A percentile compares a stretch with the other conserved stretches of the same genome.
Conservation (phyloP, 2,113 vertebrate genomes). For the Capreolus pygargus region DNA sequence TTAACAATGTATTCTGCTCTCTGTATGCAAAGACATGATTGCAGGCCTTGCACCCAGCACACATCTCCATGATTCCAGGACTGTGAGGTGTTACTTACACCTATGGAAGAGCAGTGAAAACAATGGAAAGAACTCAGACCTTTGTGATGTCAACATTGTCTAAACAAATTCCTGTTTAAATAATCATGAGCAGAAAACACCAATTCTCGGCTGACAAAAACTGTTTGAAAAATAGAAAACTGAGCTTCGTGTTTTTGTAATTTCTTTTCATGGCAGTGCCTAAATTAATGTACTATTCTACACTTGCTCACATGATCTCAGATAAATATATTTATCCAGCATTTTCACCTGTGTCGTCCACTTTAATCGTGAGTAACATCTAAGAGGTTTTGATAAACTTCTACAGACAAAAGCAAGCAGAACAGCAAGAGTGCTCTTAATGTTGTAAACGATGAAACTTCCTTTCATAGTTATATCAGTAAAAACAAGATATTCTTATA, state of each 20-base stretch:
- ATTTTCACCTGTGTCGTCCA: background rate
- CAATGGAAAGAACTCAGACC: background rate
- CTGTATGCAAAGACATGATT: background rate
- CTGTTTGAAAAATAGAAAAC: background rate
- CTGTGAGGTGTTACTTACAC: rapidly evolving
- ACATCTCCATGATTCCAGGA: rapidly evolving
- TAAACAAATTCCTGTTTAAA: background rate
- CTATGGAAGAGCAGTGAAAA: background rate
- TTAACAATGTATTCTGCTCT: background rate
- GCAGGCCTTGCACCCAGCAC: background rate
- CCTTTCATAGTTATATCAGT: background rate
- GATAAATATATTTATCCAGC: background rate
- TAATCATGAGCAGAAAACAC: background rate
- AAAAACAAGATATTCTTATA: background rate
- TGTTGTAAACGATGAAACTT: background rate
- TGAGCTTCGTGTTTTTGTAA: background rate
- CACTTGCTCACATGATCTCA: background rate
- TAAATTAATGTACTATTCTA: background rate
- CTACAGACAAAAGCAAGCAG: background rate
- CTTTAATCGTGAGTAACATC: rapidly evolving
- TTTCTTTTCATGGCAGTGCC: background rate
- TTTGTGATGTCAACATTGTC: background rate
- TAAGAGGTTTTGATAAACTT: background rate
- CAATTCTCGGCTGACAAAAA: background rate
- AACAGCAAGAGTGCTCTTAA: background rate